Evolutionary conservation across 2,797 vertebrate genomes (phyloP).

Genomic region (Danio tinwini): DNA sequence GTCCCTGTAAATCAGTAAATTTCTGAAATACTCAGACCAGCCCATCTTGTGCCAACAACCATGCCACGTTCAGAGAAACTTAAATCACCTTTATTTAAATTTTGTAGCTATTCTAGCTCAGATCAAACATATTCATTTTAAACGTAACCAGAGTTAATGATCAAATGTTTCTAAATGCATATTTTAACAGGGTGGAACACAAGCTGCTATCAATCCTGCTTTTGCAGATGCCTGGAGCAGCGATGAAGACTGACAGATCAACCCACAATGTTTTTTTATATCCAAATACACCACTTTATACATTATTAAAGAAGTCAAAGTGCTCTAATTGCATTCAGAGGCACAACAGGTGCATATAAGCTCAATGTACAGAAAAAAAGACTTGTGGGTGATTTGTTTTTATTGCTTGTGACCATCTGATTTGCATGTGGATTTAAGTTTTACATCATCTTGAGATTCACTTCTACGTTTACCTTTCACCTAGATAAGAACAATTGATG

Average conservation of each 20-base stretch:
- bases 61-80: too few species aligned
- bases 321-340: constrained; percentile 4
- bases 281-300: not conserved
- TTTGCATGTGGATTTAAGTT: not conserved
- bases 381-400: not conserved
- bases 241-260: constrained; percentile 83
- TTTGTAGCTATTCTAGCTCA: too few species aligned
- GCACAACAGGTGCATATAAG: not conserved
- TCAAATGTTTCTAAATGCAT: constrained; percentile 7
- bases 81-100: too few species aligned
- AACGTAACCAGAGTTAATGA: not conserved
- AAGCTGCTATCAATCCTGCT: constrained; percentile 78
- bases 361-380: not conserved
- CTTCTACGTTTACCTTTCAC: not conserved
- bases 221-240: constrained; percentile 96
- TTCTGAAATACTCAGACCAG: too few species aligned
- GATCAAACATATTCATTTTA: too few species aligned
- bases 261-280: not conserved
- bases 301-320: not conserved
- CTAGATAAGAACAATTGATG: not conserved
- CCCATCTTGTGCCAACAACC: too few species aligned
- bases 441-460: not conserved
- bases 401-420: not conserved
- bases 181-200: constrained; percentile 67
- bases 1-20: too few species aligned